Base-by-base conservation (phyloP, 1,140 invertebrate genomes). In the Whitmania pigra region DNA sequence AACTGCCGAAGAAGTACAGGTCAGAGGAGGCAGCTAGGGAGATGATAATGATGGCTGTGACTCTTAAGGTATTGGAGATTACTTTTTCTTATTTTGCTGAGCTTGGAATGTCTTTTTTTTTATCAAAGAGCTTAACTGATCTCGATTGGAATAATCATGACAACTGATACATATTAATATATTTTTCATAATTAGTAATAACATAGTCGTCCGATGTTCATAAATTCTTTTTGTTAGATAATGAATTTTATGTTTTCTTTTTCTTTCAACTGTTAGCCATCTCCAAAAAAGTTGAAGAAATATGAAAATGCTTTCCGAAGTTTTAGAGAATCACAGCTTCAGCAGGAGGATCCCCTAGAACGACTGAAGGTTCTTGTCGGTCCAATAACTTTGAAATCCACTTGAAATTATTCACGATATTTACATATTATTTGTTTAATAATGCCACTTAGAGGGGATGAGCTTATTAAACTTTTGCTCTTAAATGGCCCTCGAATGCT, bases 1-100 rank as follows among this genome's bases (percentile, higher is more conserved):
- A 91, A 20, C 84, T 99, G 72, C 96, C 96, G 18, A 97, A 98
- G 83, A 93, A 93, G 79, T 98, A 93, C 80, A 87, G 94, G 63
- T 90, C 88, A 31, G 91, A 97, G 81, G 90, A 94, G 77, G 87
- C 89, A 3, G 91, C 94, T 0, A 88, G 88, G 67, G 88, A 92
- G 71, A 86, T 99, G 13, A 90, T 99, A 82, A 90, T 92, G 80
- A 85, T 89, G 66, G 93, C 94, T 9, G 91, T 92, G 77, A 88
- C 87, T 77, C 86, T 93, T 60, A 97, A 96, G 82, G 74, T 73
- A 31, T 3, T 49, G 9, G 43, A n/a, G n/a, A 49, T 49, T 49
- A 17, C 15, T 49, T 6, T 2, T 36, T 2, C 31, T 6, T 3
- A 6, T 49, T 6, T 2, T 36, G 31, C 31, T 6, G 6, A 6